phyloP scores from a whole-genome alignment of 1,140 invertebrate species.

The Drosophila mayri region DNA sequence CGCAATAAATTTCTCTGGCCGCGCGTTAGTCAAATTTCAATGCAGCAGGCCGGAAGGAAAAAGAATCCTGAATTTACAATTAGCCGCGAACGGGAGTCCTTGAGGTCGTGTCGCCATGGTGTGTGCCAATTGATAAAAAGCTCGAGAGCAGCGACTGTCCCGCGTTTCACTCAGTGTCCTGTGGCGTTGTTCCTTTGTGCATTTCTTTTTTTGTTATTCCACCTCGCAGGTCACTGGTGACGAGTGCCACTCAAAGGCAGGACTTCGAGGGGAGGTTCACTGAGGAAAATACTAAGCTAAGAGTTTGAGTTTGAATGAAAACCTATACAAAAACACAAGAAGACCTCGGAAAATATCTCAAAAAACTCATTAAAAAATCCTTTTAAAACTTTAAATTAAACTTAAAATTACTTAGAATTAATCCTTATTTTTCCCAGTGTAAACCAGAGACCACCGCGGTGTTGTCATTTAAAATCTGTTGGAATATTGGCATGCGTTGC shows the following conservation, averaged over 20 bases:
- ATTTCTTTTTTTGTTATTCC: conserved; percentile 29
- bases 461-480: conserved; percentile 76
- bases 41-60: conserved; percentile 48
- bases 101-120: conserved; percentile 71
- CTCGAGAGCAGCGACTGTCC: conserved; percentile 43
- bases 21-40: conserved; percentile 74
- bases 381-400: no score
- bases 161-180: conserved; percentile 56
- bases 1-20: conserved; percentile 75
- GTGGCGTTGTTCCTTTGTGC: conserved; percentile 50
- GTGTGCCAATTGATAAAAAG: conserved; percentile 79
- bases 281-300: not conserved
- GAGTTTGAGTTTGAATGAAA: no score
- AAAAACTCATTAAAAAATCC: fast-evolving
- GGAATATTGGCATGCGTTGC: conserved; percentile 69
- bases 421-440: conserved; percentile 2
- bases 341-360: no score
- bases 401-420: fast-evolving
- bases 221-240: conserved; percentile 67
- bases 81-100: conserved; percentile 55
- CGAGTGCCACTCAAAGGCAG: conserved; percentile 68
- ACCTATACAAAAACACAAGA: no score
- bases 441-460: conserved; percentile 62
- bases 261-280: not conserved
- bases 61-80: conserved; percentile 80